Evolutionary conservation across 2,797 vertebrate species (phyloP).

Genomic region (Sarcophilus harrisii): DNA sequence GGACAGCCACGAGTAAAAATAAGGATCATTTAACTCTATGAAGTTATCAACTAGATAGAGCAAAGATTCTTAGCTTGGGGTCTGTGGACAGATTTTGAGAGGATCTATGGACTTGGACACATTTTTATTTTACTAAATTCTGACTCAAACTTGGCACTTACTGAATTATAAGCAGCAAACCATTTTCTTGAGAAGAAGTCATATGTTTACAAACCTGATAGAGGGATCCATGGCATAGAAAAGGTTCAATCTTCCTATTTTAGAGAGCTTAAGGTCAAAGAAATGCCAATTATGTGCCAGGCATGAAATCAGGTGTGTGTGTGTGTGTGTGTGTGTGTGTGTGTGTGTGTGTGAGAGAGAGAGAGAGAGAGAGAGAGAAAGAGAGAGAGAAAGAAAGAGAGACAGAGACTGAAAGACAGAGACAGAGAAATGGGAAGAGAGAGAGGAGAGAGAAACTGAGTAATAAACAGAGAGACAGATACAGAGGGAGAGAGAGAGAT

Average conservation of each 20-base stretch:
- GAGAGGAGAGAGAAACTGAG: too few species aligned
- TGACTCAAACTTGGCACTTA: neutral
- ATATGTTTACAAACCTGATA: neutral
- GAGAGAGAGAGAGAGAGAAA: too few species aligned
- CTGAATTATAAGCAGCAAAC: neutral
- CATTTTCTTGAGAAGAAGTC: neutral
- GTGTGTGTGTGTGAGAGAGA: too few species aligned
- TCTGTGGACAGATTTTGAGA: neutral
- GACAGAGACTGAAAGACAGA: too few species aligned
- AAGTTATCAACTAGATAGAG: neutral
- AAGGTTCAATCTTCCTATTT: neutral
- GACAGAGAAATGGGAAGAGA: too few species aligned
- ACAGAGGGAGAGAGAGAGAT: too few species aligned
- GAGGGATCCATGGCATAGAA: neutral
- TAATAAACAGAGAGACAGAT: neutral
- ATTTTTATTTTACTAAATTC: neutral
- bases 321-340: too few species aligned
- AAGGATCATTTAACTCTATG: neutral
- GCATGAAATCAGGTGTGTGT: too few species aligned
- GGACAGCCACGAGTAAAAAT: neutral
- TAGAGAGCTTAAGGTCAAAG: neutral
- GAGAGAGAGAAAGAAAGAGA: rapidly evolving
- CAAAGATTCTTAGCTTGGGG: neutral
- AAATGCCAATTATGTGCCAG: neutral
- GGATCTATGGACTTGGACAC: neutral